Conservation (phyloP, 2,888 invertebrate species). For the Drosophila emarginata region DNA sequence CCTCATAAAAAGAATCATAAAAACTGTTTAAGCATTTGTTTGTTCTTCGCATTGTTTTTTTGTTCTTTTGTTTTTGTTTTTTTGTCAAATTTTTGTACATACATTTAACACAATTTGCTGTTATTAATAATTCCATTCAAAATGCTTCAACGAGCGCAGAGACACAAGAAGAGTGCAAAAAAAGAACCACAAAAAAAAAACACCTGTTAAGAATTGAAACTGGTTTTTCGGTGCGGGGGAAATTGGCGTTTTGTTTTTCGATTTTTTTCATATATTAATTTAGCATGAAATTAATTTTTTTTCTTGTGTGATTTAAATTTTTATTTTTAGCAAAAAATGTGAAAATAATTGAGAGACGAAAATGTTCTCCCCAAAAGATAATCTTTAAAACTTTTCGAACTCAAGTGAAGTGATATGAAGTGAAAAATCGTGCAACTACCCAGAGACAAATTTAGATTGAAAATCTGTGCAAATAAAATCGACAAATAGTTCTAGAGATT, state of each 20-base stretch:
- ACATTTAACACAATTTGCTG: conserved; percentile 57
- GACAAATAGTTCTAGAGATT: too few relatives aligned
- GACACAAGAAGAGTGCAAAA: conserved; percentile 13
- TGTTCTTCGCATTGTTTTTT: not conserved
- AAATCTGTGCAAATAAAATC: not conserved
- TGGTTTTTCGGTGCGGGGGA: conserved; percentile 46
- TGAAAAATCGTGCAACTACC: not conserved
- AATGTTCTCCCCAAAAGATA: not conserved
- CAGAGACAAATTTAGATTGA: not conserved
- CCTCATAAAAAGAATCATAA: conserved; percentile 53
- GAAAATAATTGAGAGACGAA: not conserved
- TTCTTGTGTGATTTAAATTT: not conserved
- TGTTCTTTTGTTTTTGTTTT: conserved; percentile 12
- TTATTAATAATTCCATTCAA: conserved; percentile 66
- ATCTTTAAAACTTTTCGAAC: not conserved
- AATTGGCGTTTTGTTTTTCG: conserved; percentile 46
- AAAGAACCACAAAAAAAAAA: conserved; percentile 42
- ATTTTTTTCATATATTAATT: not conserved
- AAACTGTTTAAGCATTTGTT: conserved; percentile 30
- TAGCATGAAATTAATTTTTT: conserved; percentile 1
- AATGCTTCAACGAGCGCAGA: conserved; percentile 22
- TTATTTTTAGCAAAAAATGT: not conserved
- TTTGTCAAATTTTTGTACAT: conserved; percentile 19
- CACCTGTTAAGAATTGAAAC: conserved; percentile 67
- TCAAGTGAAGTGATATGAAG: not conserved